These are phyloP conservation scores for Ornithoptera alexandrae DNA, from an alignment of 2,888 invertebrate genomes.

Conservation along the genomic window DNA sequence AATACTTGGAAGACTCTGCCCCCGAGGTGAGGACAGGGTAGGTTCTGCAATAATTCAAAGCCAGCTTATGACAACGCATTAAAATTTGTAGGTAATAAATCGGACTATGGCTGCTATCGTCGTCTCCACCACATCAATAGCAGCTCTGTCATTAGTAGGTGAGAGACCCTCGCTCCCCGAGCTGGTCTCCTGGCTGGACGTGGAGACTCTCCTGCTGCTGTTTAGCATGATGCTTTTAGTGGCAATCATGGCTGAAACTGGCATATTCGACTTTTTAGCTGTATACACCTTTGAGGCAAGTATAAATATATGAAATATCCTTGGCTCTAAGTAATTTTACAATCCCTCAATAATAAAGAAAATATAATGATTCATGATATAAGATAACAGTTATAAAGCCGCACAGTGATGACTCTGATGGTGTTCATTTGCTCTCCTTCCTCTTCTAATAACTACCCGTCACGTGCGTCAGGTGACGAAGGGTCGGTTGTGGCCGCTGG, in stretches of 20 bases:
- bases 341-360: too few species aligned
- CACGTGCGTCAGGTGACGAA: constrained; percentile 82
- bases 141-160: constrained; percentile 86
- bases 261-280: constrained; percentile 92
- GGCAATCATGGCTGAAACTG: constrained; percentile 92
- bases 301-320: neutral
- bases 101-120: constrained; percentile 91
- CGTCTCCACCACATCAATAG: constrained; percentile 88
- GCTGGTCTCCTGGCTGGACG: constrained; percentile 92
- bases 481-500: constrained; percentile 90
- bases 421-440: too few species aligned
- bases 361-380: too few species aligned
- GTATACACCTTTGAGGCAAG: constrained; percentile 88
- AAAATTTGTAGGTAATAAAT: constrained; percentile 83
- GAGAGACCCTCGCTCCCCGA: constrained; percentile 88
- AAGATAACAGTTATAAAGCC: too few species aligned
- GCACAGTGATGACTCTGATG: too few species aligned
- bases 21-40: too few species aligned
- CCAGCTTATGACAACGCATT: too few species aligned
- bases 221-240: constrained; percentile 97
- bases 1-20: too few species aligned
- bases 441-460: too few species aligned
- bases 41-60: too few species aligned
- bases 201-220: constrained; percentile 88
- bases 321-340: too few species aligned